Percentiles rank a stretch among this genome's conserved stretches.
phyloP scores from a whole-genome alignment of 2,888 invertebrate species.

The Rhagonycha fulva region DNA sequence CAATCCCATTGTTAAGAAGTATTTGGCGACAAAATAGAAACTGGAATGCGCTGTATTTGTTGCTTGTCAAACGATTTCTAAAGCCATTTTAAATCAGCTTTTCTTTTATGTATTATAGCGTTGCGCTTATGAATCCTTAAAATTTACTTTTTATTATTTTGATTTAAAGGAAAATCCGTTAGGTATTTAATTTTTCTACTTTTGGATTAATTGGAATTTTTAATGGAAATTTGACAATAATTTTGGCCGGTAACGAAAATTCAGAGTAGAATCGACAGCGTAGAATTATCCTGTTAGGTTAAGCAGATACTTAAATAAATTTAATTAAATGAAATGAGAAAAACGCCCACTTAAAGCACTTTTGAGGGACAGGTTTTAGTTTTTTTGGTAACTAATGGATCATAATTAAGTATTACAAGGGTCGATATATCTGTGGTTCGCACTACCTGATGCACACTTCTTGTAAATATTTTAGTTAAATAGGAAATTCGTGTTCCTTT shows the following conservation, averaged over 20 bases:
- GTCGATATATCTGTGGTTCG: neutral
- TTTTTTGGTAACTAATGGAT: neutral
- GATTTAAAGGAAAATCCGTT: neutral
- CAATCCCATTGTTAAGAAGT: neutral
- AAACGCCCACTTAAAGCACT: neutral
- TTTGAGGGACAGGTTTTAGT: neutral
- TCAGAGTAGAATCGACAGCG: neutral
- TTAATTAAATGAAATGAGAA: neutral
- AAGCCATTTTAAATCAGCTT: neutral
- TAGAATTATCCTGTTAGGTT: neutral
- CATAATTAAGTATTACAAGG: neutral
- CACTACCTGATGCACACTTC: neutral
- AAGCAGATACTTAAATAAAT: neutral
- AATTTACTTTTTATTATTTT: neutral
- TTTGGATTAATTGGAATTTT: neutral
- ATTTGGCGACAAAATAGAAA: neutral
- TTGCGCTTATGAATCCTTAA: neutral
- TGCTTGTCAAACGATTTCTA: neutral
- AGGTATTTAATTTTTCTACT: neutral
- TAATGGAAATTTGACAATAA: neutral
- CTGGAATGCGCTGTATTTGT: neutral
- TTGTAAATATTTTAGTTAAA: neutral
- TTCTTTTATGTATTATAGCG: neutral
- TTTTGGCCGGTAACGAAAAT: neutral
- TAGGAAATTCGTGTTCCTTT: neutral